Evolutionary conservation across 2,113 vertebrate genomes (phyloP).

Genomic region (Eleginops maclovinus): DNA sequence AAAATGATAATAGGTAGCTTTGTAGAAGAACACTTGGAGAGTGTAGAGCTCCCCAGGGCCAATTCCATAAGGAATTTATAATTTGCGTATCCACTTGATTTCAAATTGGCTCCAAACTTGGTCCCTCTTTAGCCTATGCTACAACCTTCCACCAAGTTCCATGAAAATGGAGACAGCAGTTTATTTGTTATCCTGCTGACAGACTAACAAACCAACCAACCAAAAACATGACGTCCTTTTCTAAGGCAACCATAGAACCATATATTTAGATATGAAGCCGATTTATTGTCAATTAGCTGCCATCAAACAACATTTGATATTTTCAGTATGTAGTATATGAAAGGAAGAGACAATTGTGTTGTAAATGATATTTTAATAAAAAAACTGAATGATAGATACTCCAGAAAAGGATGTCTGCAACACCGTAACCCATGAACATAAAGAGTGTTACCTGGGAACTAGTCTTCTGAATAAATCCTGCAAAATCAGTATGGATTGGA

Average conservation of each 20-base stretch:
- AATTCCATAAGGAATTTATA: no score
- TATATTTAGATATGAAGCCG: neutral
- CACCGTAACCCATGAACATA: no score
- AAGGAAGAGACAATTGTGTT: neutral
- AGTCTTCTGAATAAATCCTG: neutral
- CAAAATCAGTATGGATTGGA: neutral
- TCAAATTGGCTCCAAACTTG: no score
- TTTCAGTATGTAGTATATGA: neutral
- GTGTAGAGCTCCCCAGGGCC: no score
- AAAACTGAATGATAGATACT: neutral
- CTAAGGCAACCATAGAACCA: no score
- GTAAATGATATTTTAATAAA: neutral
- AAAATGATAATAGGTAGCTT: neutral
- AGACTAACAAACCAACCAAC: no score
- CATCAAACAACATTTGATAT: neutral
- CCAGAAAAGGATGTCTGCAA: neutral
- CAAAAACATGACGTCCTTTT: no score
- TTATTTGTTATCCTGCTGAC: no score
- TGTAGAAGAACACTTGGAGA: neutral
- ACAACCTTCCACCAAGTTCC: no score
- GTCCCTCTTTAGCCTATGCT: no score
- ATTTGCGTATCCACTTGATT: no score
- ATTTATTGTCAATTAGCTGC: neutral
- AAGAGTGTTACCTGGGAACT: neutral
- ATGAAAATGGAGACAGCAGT: no score